phyloP scores from a whole-genome alignment of 2,797 vertebrate genomes.

The Lacerta bilineata region DNA sequence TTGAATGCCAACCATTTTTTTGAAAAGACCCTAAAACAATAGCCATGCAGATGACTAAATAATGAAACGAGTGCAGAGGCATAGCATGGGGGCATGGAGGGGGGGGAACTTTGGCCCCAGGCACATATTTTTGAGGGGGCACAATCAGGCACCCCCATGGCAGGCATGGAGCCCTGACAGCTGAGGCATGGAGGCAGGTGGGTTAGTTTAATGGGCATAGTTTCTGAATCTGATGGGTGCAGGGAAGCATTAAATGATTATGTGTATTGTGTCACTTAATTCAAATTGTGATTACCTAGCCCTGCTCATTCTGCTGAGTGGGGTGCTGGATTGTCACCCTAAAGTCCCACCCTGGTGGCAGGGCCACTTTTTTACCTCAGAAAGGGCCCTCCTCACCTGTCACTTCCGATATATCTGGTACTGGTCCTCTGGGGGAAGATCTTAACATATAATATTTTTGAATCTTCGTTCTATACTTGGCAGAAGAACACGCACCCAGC shows the following conservation, averaged over 20 bases:
- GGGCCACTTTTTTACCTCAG: background rate
- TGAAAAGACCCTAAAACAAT: no score
- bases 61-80: no score
- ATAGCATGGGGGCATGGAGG: no score
- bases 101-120: no score
- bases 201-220: background rate
- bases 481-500: background rate
- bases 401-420: background rate
- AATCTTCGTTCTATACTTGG: background rate
- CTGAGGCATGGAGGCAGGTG: background rate
- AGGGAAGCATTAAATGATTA: background rate
- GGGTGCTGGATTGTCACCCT: background rate
- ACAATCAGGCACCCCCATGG: no score
- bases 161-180: background rate
- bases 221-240: background rate
- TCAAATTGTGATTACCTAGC: background rate
- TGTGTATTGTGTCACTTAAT: background rate
- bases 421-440: no score
- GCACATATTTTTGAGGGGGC: no score
- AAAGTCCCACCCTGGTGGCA: background rate
- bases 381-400: background rate
- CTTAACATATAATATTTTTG: background rate
- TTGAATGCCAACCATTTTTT: no score
- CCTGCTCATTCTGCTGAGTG: background rate
- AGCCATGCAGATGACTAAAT: no score